phyloP scores from a whole-genome alignment of 2,797 vertebrate genomes.

The Jordanella pulchra region DNA sequence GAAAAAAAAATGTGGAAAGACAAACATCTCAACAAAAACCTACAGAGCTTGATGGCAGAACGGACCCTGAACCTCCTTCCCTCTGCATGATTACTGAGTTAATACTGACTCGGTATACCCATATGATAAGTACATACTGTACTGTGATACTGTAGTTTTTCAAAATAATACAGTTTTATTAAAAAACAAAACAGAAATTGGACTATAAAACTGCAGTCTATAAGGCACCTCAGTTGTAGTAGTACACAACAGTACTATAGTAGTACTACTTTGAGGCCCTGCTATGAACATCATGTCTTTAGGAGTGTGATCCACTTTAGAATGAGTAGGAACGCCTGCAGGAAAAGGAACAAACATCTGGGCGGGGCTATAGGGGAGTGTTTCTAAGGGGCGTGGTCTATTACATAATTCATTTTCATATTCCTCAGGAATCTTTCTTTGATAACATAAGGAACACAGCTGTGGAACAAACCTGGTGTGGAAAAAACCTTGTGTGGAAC shows the following conservation, averaged over 20 bases:
- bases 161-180: neutral
- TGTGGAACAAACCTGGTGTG: neutral
- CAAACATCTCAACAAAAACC: neutral
- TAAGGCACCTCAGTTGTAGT: neutral
- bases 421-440: neutral
- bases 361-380: neutral
- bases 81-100: neutral
- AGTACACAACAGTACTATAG: slow-evolving; percentile 5
- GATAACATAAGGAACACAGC: neutral
- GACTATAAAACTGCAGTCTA: neutral
- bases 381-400: neutral
- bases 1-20: neutral
- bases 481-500: neutral
- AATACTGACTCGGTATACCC: neutral
- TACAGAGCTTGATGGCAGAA: slow-evolving; percentile 11
- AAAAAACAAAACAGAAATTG: neutral
- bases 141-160: neutral
- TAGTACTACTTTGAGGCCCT: neutral
- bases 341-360: slow-evolving; percentile 19
- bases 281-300: neutral
- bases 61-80: neutral
- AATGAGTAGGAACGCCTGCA: slow-evolving; percentile 33
- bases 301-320: slow-evolving; percentile 9
- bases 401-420: neutral
- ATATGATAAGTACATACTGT: neutral